Percentiles rank a stretch among this genome's conserved stretches.
Conservation (phyloP, 2,888 invertebrate genomes). For the Erebia aethiops region DNA sequence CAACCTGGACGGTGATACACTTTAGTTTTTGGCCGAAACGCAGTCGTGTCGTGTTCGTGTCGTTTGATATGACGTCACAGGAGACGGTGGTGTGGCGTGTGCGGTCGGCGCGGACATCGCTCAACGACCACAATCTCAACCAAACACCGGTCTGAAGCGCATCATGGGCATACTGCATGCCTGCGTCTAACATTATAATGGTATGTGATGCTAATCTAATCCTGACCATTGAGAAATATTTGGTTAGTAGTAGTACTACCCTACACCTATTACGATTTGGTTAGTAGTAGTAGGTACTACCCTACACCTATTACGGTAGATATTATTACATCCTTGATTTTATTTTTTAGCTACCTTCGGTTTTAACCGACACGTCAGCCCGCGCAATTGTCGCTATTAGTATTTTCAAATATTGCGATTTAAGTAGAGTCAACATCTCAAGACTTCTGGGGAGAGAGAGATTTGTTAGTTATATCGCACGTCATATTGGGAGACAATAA, state of each 20-base stretch:
- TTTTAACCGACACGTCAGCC: no score
- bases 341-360: no score
- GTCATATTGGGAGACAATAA: no score
- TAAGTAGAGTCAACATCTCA: no score
- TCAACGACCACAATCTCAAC: constrained; percentile 59
- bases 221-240: constrained; percentile 1
- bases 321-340: no score
- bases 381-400: no score
- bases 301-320: no score
- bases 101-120: constrained; percentile 50
- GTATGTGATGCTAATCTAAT: constrained; percentile 16
- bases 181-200: constrained; percentile 30
- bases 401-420: no score
- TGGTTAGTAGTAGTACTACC: neutral
- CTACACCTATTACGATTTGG: neutral
- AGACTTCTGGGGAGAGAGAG: neutral
- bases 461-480: no score
- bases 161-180: constrained; percentile 36
- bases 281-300: no score
- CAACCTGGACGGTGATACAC: neutral
- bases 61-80: constrained; percentile 26
- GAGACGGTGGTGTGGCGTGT: constrained; percentile 43
- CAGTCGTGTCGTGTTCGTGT: constrained; percentile 29
- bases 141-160: constrained; percentile 54
- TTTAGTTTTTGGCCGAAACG: neutral